Base-by-base conservation (phyloP, 2,113 vertebrate species). In the Melanostigma gelatinosum region DNA sequence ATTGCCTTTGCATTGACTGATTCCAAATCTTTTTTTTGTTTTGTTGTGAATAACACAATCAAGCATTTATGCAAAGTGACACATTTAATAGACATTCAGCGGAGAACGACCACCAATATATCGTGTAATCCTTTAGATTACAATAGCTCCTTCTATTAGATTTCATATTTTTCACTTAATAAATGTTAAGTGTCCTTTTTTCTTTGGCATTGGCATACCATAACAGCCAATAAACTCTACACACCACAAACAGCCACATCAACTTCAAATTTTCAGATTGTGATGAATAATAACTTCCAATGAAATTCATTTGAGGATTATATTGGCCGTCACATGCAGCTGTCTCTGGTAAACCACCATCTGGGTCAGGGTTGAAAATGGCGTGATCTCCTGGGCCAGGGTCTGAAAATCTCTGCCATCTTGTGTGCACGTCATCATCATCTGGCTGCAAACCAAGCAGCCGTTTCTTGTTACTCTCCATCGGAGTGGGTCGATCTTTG, bases 331-430 rank as follows among this genome's bases (percentile, higher is more conserved):
- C 38, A 77, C 40, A 50, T 58, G 50, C 27, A 55, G 20, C n/a
- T 40, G 27, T 24, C 24, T 67, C 34, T 67, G 46, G 55, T 67
- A 65, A 54, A 48, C 1, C 57, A 67, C 42, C 75, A 79, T 72
- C 60, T 83, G 80, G 75, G 65, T 82, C 71, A 79, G 57, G 69
- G 27, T 76, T 38, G 38, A 54, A 50, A 81, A 60, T 64, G 48
- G 42, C 22, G 4, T 27, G 32, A 15, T 61, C 72, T 66, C 72
- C 15, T 61, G 52, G 38, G 69, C 68, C 50, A 58, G 44, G 71
- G 15, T 60, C 65, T 61, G 36, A 66, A 81, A 79, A 79, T n/a
- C 6, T 57, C 52, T 1, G 22, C 34, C 24, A 36, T 55, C 46
- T 75, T 75, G 48, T 58, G 42, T 36, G 38, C 12, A 27, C 15